Evolutionary conservation across 1,140 invertebrate genomes (phyloP).

Genomic region (Thalassaphorura encarpata): DNA sequence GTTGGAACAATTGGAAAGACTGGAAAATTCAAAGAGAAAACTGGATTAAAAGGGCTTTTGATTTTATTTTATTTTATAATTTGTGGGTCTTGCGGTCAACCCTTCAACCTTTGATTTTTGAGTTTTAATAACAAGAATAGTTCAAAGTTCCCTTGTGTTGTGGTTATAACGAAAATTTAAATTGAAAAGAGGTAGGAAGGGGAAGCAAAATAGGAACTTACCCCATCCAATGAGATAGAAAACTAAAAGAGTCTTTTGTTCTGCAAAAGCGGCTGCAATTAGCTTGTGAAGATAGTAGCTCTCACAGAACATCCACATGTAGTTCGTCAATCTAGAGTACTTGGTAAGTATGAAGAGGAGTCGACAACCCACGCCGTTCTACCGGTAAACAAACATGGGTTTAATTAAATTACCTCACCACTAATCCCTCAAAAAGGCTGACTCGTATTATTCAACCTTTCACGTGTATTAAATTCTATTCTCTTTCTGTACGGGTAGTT

Average conservation of each 20-base stretch:
- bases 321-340: conserved; percentile 47
- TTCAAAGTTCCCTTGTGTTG: too few relatives aligned
- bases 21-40: too few relatives aligned
- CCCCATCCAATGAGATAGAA: conserved; percentile 48
- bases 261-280: conserved; percentile 44
- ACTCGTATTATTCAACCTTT: too few relatives aligned
- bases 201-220: conserved; percentile 33
- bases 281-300: conserved; percentile 43
- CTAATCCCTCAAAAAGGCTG: too few relatives aligned
- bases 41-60: not conserved
- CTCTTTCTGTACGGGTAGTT: not conserved
- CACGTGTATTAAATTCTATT: too few relatives aligned
- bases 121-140: too few relatives aligned
- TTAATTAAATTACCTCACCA: not conserved
- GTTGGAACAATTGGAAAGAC: conserved; percentile 42
- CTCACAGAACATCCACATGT: conserved; percentile 53
- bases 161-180: not conserved
- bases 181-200: not conserved
- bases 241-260: conserved; percentile 41
- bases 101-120: too few relatives aligned
- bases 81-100: too few relatives aligned
- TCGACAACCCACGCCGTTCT: conserved; percentile 41
- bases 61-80: too few relatives aligned
- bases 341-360: conserved; percentile 41
- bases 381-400: not conserved